phyloP scores from a whole-genome alignment of 2,113 vertebrate genomes.

The Ophiodon elongatus region DNA sequence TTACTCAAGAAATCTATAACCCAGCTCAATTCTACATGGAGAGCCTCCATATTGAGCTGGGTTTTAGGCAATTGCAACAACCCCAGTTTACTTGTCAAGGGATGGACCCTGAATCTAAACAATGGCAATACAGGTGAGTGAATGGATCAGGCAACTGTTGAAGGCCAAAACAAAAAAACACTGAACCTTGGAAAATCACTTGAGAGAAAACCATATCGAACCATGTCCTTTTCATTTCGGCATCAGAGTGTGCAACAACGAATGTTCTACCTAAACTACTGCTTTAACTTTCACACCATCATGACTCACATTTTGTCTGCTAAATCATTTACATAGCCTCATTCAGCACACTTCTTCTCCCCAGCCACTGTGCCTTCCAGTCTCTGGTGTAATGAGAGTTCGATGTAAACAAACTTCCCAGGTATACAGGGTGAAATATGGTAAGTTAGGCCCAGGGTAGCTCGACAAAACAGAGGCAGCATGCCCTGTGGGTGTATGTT shows the following conservation, averaged over 20 bases:
- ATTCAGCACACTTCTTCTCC: conserved; percentile 47
- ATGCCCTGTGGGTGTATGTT: conserved; percentile 23
- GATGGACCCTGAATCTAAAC: conserved; percentile 7
- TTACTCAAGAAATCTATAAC: neutral
- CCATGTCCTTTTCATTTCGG: conserved; percentile 36
- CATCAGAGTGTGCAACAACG: conserved; percentile 40
- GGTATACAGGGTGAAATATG: conserved; percentile 30
- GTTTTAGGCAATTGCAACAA: neutral
- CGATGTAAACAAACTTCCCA: conserved; percentile 56
- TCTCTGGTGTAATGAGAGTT: conserved; percentile 45
- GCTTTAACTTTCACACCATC: conserved; percentile 57
- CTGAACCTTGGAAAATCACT: conserved; percentile 19
- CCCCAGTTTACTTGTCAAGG: neutral
- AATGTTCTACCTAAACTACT: conserved; percentile 53
- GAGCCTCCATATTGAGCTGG: neutral
- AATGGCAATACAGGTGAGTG: conserved; percentile 7
- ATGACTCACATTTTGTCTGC: conserved; percentile 36
- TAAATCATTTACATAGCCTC: conserved; percentile 65
- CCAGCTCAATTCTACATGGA: neutral
- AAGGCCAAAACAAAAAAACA: conserved; percentile 45
- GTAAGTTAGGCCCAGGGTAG: conserved; percentile 6
- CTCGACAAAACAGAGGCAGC: conserved; percentile 11
- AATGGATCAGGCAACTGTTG: conserved; percentile 10
- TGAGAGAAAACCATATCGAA: conserved; percentile 42
- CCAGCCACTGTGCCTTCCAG: conserved; percentile 34